phyloP scores from a whole-genome alignment of 2,888 invertebrate species.

The Schizaphis graminum region DNA sequence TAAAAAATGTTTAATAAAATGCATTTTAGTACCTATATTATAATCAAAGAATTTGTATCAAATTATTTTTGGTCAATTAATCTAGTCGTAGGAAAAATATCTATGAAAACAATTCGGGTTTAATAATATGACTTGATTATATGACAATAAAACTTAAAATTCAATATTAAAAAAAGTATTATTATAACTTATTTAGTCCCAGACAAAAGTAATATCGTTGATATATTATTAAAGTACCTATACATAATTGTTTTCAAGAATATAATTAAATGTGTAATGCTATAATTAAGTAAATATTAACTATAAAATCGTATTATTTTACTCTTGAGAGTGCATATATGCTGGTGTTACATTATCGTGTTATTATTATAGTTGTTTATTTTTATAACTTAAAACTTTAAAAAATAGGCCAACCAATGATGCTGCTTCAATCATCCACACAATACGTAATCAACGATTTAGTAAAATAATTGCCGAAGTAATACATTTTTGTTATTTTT shows the following conservation, averaged over 20 bases:
- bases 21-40: neutral
- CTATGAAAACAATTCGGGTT: neutral
- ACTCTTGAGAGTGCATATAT: neutral
- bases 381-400: neutral
- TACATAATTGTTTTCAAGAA: neutral
- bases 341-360: neutral
- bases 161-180: neutral
- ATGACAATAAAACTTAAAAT: neutral
- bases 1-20: neutral
- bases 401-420: neutral
- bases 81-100: neutral
- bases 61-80: neutral
- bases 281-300: neutral
- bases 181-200: neutral
- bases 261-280: neutral
- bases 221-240: too few relatives aligned
- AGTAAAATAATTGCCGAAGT: neutral
- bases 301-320: neutral
- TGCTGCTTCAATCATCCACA: neutral
- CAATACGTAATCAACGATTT: neutral
- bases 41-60: neutral
- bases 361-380: neutral
- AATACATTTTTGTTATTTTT: neutral
- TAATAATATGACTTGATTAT: neutral
- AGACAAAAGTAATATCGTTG: neutral